These are phyloP conservation scores for Lithosia quadra DNA, from an alignment of 2,888 invertebrate species.

Conservation along the genomic window DNA sequence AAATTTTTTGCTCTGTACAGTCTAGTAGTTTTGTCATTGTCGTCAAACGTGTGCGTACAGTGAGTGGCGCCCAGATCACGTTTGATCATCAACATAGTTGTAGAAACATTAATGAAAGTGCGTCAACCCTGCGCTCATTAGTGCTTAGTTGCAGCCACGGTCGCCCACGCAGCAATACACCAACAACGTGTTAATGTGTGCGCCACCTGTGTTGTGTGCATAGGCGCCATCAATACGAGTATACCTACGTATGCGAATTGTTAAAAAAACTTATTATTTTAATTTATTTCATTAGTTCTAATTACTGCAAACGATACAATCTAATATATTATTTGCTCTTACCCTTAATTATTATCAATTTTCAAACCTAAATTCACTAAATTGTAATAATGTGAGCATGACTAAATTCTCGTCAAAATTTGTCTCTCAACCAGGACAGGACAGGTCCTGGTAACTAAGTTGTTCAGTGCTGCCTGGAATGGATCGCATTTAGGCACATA, in stretches of 20 bases:
- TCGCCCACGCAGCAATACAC: constrained; percentile 50
- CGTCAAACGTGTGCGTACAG: background rate
- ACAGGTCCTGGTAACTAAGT: too few species aligned
- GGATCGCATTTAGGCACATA: too few species aligned
- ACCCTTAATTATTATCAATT: too few species aligned
- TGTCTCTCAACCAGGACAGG: too few species aligned
- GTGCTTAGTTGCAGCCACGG: constrained; percentile 47
- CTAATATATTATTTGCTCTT: too few species aligned
- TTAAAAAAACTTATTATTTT: constrained; percentile 24
- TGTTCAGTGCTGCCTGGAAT: too few species aligned
- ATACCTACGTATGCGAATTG: constrained; percentile 32
- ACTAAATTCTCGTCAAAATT: too few species aligned
- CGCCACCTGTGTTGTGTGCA: constrained; percentile 49
- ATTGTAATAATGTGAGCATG: too few species aligned
- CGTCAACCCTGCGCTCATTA: constrained; percentile 49
- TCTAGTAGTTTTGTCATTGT: background rate
- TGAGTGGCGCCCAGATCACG: background rate
- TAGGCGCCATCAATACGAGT: constrained; percentile 49
- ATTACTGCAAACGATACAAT: too few species aligned
- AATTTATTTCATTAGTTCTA: too few species aligned
- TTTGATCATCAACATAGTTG: background rate
- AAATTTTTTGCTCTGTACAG: background rate
- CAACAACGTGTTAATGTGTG: constrained; percentile 49
- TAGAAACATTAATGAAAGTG: constrained; percentile 13
- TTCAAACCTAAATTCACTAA: too few species aligned